These are phyloP conservation scores for Pheosia gnoma DNA, from an alignment of 2,888 invertebrate genomes.

Conservation along the genomic window DNA sequence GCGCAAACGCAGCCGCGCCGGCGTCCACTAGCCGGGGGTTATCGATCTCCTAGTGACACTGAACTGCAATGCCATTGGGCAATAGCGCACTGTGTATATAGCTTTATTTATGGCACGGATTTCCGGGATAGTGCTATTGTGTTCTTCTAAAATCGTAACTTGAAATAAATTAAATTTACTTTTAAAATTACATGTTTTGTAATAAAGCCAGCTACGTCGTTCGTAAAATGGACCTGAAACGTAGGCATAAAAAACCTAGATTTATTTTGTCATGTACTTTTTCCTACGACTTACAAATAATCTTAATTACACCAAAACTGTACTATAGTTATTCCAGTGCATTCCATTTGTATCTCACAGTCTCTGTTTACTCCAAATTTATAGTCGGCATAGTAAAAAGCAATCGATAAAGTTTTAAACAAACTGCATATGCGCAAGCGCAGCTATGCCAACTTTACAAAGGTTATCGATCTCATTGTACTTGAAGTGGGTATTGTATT, in stretches of 20 bases:
- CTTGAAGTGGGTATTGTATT: constrained; percentile 21
- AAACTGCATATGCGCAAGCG: constrained; percentile 21
- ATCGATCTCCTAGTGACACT: constrained; percentile 11
- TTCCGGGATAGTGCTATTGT: background rate
- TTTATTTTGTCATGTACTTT: too few relatives aligned
- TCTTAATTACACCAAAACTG: too few relatives aligned
- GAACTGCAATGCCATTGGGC: constrained; percentile 7
- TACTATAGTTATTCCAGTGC: too few relatives aligned
- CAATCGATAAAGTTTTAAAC: constrained; percentile 31
- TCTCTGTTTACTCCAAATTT: background rate
- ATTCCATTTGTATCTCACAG: too few relatives aligned
- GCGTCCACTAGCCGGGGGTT: constrained; percentile 6
- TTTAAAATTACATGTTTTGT: too few relatives aligned
- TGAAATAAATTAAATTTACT: background rate
- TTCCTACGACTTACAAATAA: too few relatives aligned
- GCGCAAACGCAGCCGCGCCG: constrained; percentile 8
- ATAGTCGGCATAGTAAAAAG: constrained; percentile 36
- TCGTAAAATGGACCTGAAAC: too few relatives aligned
- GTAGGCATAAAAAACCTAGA: too few relatives aligned
- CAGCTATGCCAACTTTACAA: constrained; percentile 22
- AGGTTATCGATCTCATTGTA: constrained; percentile 38
- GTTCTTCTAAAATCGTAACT: background rate
- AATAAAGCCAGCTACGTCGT: too few relatives aligned
- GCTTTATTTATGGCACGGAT: background rate
- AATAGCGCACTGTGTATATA: background rate